These are phyloP conservation scores for Neostethus bicornis DNA, from an alignment of 2,797 vertebrate genomes.

Conservation along the genomic window DNA sequence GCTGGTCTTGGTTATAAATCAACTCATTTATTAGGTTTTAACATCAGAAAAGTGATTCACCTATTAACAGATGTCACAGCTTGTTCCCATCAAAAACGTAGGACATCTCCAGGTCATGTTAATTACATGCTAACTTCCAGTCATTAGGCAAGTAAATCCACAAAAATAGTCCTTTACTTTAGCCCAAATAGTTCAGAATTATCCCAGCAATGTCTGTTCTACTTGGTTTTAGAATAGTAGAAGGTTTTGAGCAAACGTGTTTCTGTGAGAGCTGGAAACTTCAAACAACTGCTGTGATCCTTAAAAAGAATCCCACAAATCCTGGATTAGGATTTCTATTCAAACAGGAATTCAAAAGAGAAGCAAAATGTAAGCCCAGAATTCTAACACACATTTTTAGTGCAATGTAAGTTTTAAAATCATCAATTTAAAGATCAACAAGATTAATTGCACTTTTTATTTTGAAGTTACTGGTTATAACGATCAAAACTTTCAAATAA, in stretches of 20 bases:
- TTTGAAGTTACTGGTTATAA: neutral
- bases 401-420: neutral
- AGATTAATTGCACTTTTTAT: neutral
- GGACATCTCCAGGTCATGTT: neutral
- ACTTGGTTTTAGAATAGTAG: slow-evolving; percentile 6
- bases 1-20: neutral
- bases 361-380: neutral
- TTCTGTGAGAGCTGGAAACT: slow-evolving; percentile 13
- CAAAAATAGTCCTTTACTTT: slow-evolving; percentile 2
- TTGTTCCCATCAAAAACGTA: neutral
- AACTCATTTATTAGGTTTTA: slow-evolving; percentile 3
- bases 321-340: neutral
- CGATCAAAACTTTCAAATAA: slow-evolving; percentile 20
- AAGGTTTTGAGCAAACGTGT: slow-evolving; percentile 8
- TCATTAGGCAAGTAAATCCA: neutral
- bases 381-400: neutral
- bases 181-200: slow-evolving; percentile 13
- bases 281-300: neutral
- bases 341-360: neutral
- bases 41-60: slow-evolving; percentile 2
- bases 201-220: slow-evolving; percentile 6
- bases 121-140: neutral
- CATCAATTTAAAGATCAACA: neutral
- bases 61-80: neutral
- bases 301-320: neutral